Evolutionary conservation across 2,888 invertebrate genomes (phyloP), one percentile per base, ranked within the genome.

Genomic region (Hylaea fasciaria): DNA sequence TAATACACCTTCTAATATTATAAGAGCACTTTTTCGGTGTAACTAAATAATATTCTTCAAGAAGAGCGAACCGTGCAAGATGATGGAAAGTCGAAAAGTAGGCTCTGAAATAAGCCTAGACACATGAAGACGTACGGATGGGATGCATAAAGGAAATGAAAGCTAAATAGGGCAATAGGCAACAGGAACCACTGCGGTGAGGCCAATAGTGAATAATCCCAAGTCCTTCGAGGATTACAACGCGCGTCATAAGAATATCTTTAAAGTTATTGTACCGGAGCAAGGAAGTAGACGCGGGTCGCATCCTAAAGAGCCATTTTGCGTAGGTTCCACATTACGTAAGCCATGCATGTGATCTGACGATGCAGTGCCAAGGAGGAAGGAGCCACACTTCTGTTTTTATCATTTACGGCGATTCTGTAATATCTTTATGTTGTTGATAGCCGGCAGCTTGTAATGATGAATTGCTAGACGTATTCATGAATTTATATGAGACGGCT

Each of bases 321-420:
- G 74, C 81, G 81, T 78, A 76, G 73, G 65, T 59, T 61, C 58
- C 53, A 57, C 70, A 79, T 84, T 85, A 82, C 77, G 80, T 78
- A 85, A 84, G 70, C 76, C 66, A 50, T 72, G 69, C 76, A 76
- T 64, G 66, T 69, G 67, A 70, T 65, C 68, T 69, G 70, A 66
- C 66, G 63, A 54, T 66, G 50, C 65, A 59, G 65, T 83, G 86
- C 85, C 84, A 84, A 86, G 81, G 64, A 81, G 85, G 86, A 86
- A 87, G 83, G 70, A 73, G 64, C 71, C 66, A 57, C 63, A 62
- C 62, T 68, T 65, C 57, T 73, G 74, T 65, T 68, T 78, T 71
- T 60, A 78, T 74, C 74, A 76, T 61, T 65, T 64, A 62, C 62
- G 58, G 16, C 52, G 46, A 63, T 64, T 65, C 61, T 54, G 59